Conservation (phyloP, 2,888 invertebrate species). For the Melinaea marsaeus region DNA sequence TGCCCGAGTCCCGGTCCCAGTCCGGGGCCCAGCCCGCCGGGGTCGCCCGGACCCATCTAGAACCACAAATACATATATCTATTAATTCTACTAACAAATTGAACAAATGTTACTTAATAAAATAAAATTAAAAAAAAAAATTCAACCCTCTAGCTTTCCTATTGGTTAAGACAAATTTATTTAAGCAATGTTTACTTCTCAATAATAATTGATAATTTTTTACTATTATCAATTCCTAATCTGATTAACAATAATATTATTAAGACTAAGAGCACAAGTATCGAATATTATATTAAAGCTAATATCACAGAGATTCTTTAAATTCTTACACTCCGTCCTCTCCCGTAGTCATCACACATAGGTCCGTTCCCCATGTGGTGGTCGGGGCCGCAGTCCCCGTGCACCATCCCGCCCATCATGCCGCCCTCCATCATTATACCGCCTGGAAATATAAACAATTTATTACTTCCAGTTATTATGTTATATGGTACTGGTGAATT, state of each 20-base stretch:
- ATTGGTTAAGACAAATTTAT: too few relatives aligned
- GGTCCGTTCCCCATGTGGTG: conserved; percentile 70
- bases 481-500: too few relatives aligned
- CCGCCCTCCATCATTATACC: conserved; percentile 75
- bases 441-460: conserved; percentile 41
- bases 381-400: conserved; percentile 67
- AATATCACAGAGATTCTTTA: background rate
- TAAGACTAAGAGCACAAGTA: too few relatives aligned
- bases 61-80: conserved; percentile 1
- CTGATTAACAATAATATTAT: too few relatives aligned
- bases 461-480: too few relatives aligned
- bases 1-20: conserved; percentile 57
- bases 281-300: background rate
- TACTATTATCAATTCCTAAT: too few relatives aligned
- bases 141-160: too few relatives aligned
- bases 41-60: conserved; percentile 72
- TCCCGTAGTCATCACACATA: conserved; percentile 72
- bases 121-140: background rate
- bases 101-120: too few relatives aligned
- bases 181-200: too few relatives aligned
- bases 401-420: conserved; percentile 69
- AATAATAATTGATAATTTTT: too few relatives aligned
- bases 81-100: background rate
- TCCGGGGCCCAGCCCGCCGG: conserved; percentile 64
- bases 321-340: conserved; percentile 60